Evolutionary conservation across 2,113 vertebrate species (phyloP).

Genomic region (Leptobrachium ailaonicum): DNA sequence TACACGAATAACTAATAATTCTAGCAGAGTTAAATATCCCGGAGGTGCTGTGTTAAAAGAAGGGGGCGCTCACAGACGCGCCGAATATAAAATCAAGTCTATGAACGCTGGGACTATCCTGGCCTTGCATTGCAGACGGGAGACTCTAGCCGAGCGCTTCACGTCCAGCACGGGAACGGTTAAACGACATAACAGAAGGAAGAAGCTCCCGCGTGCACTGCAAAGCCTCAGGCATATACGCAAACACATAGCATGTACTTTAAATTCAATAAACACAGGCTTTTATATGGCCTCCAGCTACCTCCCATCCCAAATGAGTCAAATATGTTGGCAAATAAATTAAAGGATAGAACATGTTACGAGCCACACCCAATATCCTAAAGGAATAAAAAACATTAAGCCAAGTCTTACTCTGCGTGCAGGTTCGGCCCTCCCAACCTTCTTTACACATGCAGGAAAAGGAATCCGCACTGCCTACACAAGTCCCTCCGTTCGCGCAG

Average conservation of each 20-base stretch:
- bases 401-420: slow-evolving; percentile 81
- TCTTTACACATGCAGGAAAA: slow-evolving; percentile 95
- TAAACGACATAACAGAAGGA: neutral
- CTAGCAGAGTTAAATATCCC: no score
- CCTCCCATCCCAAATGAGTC: slow-evolving; percentile 60
- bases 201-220: neutral
- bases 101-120: no score
- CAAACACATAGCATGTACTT: neutral
- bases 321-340: slow-evolving; percentile 56
- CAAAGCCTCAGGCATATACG: neutral
- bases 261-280: slow-evolving; percentile 41
- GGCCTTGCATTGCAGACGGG: no score
- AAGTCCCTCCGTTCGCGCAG: slow-evolving; percentile 90
- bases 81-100: no score
- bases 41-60: no score
- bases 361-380: slow-evolving; percentile 54
- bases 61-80: no score
- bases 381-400: slow-evolving; percentile 28
- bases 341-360: slow-evolving; percentile 50
- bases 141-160: no score
- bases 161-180: neutral
- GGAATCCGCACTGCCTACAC: slow-evolving; percentile 83
- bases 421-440: slow-evolving; percentile 90
- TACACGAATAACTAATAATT: no score
- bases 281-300: slow-evolving; percentile 51